Evolutionary conservation across 1,140 invertebrate genomes (phyloP).

Genomic region (Drosophila navojoa): DNA sequence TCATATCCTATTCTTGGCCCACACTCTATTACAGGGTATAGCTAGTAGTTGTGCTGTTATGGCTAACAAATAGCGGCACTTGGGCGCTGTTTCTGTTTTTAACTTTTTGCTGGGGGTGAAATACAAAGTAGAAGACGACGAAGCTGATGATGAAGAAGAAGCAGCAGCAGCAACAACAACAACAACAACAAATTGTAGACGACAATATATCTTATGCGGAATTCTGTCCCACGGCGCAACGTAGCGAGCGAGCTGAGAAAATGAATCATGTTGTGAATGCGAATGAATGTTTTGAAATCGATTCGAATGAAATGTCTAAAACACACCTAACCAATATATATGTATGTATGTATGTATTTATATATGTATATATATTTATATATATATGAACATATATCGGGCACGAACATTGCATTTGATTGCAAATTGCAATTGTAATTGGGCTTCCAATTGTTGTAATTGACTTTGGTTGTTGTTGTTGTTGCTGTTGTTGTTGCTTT

Average conservation of each 20-base stretch:
- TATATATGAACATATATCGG: constrained; percentile 15
- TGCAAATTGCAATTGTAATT: constrained; percentile 63
- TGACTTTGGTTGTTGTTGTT: constrained; percentile 29
- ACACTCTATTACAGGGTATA: background rate
- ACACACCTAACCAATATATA: constrained; percentile 26
- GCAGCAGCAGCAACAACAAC: no score
- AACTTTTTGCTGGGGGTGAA: background rate
- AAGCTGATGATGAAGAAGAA: no score
- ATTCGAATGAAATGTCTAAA: constrained; percentile 45
- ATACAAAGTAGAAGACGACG: no score
- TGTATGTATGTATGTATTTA: background rate
- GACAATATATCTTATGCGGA: constrained; percentile 36
- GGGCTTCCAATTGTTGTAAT: constrained; percentile 45
- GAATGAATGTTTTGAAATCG: constrained; percentile 52
- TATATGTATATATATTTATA: background rate
- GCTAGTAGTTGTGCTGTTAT: constrained; percentile 5
- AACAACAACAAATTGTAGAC: no score
- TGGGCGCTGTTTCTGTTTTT: constrained; percentile 3
- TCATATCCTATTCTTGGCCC: no score
- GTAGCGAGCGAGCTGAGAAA: constrained; percentile 19
- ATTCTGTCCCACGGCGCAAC: constrained; percentile 35
- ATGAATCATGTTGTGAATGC: constrained; percentile 50
- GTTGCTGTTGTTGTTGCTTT: constrained; percentile 29
- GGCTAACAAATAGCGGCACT: constrained; percentile 1
- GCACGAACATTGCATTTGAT: constrained; percentile 59